phyloP scores from a whole-genome alignment of 1,140 invertebrate species.

The Parasteatoda tepidariorum region DNA sequence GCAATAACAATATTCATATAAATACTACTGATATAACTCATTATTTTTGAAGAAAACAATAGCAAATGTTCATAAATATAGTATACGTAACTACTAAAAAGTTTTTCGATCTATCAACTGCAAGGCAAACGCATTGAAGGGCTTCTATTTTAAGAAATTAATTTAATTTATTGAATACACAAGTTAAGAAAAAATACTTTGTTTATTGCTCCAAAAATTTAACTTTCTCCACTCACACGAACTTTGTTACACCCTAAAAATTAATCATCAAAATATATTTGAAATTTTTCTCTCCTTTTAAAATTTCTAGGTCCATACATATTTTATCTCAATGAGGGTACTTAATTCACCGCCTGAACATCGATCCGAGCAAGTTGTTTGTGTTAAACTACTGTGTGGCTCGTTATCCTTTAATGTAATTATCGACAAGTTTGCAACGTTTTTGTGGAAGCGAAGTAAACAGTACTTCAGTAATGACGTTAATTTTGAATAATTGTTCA shows the following conservation, averaged over 20 bases:
- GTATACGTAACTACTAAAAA: too few relatives aligned
- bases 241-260: constrained; percentile 19
- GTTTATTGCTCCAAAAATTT: constrained; percentile 3
- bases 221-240: constrained; percentile 4
- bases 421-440: constrained; percentile 15
- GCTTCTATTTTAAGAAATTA: not conserved
- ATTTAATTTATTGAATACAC: constrained; percentile 27
- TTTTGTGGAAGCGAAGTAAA: not conserved
- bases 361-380: constrained; percentile 43
- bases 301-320: constrained; percentile 5
- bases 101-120: too few relatives aligned
- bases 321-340: too few relatives aligned
- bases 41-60: too few relatives aligned
- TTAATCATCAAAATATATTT: constrained; percentile 32
- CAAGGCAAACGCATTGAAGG: too few relatives aligned
- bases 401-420: constrained; percentile 51
- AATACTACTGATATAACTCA: too few relatives aligned
- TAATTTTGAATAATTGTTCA: constrained; percentile 59
- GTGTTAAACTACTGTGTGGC: constrained; percentile 8
- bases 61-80: too few relatives aligned
- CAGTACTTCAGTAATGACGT: constrained; percentile 32
- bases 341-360: too few relatives aligned
- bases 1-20: too few relatives aligned
- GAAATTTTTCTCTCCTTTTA: constrained; percentile 4
- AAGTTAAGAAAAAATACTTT: constrained; percentile 21